These are phyloP conservation scores for Adela reaumurella DNA, from an alignment of 2,888 invertebrate genomes.

Conservation along the genomic window DNA sequence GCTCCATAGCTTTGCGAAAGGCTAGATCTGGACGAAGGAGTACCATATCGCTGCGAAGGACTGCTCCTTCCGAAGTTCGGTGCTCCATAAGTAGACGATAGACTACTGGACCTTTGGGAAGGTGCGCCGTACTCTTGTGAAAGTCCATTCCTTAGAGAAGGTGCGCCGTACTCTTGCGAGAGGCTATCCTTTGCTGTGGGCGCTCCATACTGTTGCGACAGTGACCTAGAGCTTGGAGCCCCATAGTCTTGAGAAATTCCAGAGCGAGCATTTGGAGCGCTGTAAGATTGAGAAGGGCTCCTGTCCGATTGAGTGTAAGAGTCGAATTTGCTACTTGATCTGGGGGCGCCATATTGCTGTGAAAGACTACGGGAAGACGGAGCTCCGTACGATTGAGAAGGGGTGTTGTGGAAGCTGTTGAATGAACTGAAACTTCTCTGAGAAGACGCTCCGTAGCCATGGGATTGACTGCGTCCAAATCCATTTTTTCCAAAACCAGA, in stretches of 20 bases:
- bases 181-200: conserved; percentile 17
- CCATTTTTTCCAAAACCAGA: no score
- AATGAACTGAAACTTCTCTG: no score
- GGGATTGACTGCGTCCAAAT: no score
- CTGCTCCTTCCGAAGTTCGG: conserved; percentile 17
- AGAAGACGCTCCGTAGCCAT: no score
- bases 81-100: conserved; percentile 28
- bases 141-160: conserved; percentile 25
- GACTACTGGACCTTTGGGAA: conserved; percentile 32
- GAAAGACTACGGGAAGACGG: conserved; percentile 19
- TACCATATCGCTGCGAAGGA: conserved; percentile 28
- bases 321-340: conserved; percentile 7
- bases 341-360: conserved; percentile 13
- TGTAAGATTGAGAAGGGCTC: conserved; percentile 22
- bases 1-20: conserved; percentile 4
- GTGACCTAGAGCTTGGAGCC: conserved; percentile 18
- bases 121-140: conserved; percentile 18
- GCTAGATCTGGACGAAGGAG: conserved; percentile 22
- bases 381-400: conserved; percentile 23
- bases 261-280: conserved; percentile 26
- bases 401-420: conserved; percentile 14
- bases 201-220: conserved; percentile 46
- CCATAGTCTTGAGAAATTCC: conserved; percentile 18
- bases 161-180: conserved; percentile 15
- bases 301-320: conserved; percentile 17